These are phyloP conservation scores for Hepsetus odoe DNA, from an alignment of 2,113 vertebrate species.

Conservation along the genomic window DNA sequence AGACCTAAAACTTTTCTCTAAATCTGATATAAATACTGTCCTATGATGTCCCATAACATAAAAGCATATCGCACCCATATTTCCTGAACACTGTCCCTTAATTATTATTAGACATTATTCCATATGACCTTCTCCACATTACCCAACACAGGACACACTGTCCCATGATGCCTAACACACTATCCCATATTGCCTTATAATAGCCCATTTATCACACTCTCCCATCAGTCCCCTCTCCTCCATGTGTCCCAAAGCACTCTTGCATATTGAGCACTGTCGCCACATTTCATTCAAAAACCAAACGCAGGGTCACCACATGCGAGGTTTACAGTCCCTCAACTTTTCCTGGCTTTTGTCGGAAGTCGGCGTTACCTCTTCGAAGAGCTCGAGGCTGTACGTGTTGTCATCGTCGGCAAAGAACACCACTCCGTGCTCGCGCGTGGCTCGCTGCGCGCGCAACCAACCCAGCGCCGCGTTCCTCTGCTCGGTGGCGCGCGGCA, in stretches of 20 bases:
- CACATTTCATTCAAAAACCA: no score
- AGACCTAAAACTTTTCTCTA: no score
- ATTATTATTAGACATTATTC: neutral
- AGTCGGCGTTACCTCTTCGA: constrained; percentile 84
- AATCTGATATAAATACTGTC: neutral
- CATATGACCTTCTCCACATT: neutral
- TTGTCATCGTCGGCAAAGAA: constrained; percentile 99
- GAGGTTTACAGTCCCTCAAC: neutral
- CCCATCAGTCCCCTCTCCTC: neutral
- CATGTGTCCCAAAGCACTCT: neutral
- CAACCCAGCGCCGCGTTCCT: constrained; percentile 90
- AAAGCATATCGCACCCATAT: no score
- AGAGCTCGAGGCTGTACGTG: constrained; percentile 98
- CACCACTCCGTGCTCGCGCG: constrained; percentile 83
- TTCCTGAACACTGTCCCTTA: no score
- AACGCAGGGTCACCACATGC: neutral
- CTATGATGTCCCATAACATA: neutral
- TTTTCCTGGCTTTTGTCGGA: no score
- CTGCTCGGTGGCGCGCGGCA: constrained; percentile 95
- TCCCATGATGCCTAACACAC: no score
- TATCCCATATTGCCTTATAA: neutral
- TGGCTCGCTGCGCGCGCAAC: constrained; percentile 84
- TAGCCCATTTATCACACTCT: neutral
- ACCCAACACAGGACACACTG: neutral
- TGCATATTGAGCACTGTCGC: neutral